A percentile compares a stretch with the other conserved stretches of the same genome.
Conservation (phyloP, 2,113 vertebrate genomes). For the Parus major region DNA sequence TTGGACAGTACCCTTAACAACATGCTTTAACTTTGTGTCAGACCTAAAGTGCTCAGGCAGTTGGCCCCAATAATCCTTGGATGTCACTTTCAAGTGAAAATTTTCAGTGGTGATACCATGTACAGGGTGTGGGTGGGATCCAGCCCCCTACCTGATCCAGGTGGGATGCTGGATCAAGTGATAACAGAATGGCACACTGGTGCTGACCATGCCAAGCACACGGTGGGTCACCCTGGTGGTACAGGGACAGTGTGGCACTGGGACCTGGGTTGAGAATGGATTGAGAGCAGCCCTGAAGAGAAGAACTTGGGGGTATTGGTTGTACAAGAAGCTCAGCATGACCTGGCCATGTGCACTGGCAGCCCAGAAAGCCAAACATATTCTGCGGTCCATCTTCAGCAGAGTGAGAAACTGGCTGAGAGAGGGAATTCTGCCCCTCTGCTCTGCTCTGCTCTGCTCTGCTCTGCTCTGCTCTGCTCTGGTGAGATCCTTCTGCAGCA, state of each 20-base stretch:
- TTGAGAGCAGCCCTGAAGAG: background rate
- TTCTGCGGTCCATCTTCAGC: background rate
- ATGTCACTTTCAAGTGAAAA: background rate
- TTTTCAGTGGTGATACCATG: background rate
- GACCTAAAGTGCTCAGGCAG: background rate
- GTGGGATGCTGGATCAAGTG: background rate
- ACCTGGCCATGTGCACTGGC: background rate
- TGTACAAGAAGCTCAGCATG: background rate
- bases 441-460: background rate
- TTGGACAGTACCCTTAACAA: background rate
- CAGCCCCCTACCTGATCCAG: background rate
- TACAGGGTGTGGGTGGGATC: background rate
- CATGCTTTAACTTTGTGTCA: background rate
- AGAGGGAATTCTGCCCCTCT: background rate
- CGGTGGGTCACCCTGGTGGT: too few relatives aligned
- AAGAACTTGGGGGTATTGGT: background rate
- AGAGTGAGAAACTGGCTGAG: background rate
- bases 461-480: background rate
- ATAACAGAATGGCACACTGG: background rate
- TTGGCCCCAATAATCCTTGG: background rate
- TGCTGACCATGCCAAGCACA: accelerated
- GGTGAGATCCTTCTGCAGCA: background rate
- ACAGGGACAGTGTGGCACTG: background rate
- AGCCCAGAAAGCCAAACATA: background rate
- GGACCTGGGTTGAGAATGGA: background rate